These are phyloP conservation scores for Leptocoma aspasia DNA, from an alignment of 2,113 vertebrate genomes.

Conservation along the genomic window DNA sequence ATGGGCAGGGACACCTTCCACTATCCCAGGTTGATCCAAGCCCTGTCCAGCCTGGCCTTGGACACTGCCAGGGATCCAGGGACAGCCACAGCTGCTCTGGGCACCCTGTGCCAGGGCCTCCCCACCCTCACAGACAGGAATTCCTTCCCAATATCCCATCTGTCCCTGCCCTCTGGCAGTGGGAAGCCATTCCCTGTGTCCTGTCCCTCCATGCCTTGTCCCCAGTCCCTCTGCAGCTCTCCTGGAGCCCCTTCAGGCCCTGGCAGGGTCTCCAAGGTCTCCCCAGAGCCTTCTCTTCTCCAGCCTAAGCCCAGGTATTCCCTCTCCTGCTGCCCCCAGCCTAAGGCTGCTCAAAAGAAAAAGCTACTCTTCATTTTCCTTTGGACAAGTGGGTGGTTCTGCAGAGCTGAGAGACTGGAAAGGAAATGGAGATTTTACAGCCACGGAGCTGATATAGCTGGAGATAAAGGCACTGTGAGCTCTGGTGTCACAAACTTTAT, in stretches of 20 bases:
- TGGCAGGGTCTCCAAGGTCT: rapidly evolving
- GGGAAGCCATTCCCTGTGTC: not conserved
- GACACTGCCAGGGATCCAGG: not conserved
- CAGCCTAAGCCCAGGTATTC: not conserved
- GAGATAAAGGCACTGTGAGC: not conserved
- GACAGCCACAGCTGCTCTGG: not conserved
- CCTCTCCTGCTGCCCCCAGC: not conserved
- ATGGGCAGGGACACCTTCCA: not conserved
- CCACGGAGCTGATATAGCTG: not conserved
- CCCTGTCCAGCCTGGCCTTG: rapidly evolving
- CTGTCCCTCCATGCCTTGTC: not conserved
- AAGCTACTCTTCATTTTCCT: not conserved
- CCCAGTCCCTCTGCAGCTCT: not conserved
- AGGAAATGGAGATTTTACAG: slow-evolving; percentile 23
- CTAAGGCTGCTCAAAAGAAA: not conserved
- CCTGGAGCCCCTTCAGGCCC: not conserved
- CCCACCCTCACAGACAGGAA: not conserved
- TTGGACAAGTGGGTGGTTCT: not conserved
- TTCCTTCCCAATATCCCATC: not conserved
- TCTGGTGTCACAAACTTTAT: slow-evolving; percentile 3
- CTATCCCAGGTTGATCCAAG: rapidly evolving
- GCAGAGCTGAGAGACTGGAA: not conserved
- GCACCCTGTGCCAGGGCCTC: not conserved
- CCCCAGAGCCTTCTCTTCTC: not conserved
- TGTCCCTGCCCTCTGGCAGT: not conserved